phyloP scores from a whole-genome alignment of 2,888 invertebrate species.

The Leptinotarsa tumamoca region DNA sequence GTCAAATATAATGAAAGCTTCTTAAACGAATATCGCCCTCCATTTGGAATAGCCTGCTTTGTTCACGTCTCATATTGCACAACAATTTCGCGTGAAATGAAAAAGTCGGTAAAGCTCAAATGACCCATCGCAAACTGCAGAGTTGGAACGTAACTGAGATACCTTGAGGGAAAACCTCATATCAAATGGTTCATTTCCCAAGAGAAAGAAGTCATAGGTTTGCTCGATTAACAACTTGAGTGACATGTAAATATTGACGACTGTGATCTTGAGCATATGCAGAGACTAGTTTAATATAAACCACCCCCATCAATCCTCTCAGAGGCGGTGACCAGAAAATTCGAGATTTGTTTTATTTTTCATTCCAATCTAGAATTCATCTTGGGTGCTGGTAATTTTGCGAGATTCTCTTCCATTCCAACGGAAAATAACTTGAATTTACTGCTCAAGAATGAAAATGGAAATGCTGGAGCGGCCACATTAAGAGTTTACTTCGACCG shows the following conservation, averaged over 20 bases:
- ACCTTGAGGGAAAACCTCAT: neutral
- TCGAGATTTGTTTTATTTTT: slow-evolving; percentile 1
- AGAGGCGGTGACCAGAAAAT: neutral
- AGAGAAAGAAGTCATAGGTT: neutral
- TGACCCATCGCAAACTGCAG: neutral
- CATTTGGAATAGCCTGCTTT: neutral
- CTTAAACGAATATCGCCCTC: neutral
- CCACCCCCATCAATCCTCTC: neutral
- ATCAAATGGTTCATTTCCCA: neutral
- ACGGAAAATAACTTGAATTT: slow-evolving; percentile 20
- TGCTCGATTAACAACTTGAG: neutral
- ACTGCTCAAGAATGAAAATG: slow-evolving; percentile 17
- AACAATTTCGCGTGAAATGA: neutral
- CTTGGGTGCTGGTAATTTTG: neutral
- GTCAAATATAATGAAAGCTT: no score
- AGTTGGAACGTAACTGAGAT: neutral
- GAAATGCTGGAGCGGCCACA: slow-evolving; percentile 2
- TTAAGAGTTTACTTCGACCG: slow-evolving; percentile 4
- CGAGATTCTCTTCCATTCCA: slow-evolving; percentile 11
- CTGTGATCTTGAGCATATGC: no score
- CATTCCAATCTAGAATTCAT: neutral
- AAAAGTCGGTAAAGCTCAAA: neutral
- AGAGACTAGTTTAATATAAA: neutral
- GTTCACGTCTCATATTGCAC: neutral
- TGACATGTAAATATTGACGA: no score